Evolutionary conservation across 2,113 vertebrate species (phyloP).

Genomic region (human): GRCh38 chr3:19196501-19197000

Average conservation of each 20-base stretch:
- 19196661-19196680: neutral
- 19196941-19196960: constrained; percentile 18
- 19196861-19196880: neutral
- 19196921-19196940: neutral
- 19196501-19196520: neutral
- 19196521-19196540: neutral
- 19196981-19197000: neutral
- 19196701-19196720: neutral
- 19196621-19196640: neutral
- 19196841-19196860: neutral
- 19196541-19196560: neutral
- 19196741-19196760: neutral
- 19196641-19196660: neutral
- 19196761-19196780: neutral
- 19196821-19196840: neutral
- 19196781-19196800: neutral
- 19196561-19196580: neutral
- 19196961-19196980: constrained; percentile 12
- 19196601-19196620: neutral
- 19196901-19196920: neutral
- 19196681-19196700: neutral
- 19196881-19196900: neutral
- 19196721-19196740: neutral
- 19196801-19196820: neutral
- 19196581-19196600: no score